Conservation (phyloP, 2,113 vertebrate genomes). For the Perca flavescens region DNA sequence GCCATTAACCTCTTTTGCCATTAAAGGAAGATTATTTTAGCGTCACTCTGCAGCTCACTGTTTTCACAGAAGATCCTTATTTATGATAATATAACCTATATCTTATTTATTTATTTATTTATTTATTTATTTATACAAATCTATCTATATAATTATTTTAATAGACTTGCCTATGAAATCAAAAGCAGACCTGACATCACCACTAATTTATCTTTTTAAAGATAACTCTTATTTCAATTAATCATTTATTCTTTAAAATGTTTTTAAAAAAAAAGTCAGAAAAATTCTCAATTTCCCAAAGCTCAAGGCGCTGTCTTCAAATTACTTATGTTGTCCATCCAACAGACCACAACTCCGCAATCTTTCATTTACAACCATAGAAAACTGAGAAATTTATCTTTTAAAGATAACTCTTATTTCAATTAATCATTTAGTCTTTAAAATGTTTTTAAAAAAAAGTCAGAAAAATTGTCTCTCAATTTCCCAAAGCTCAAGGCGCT, state of each 20-base stretch:
- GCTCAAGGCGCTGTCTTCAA: not conserved
- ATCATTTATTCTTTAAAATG: not conserved
- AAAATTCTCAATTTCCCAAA: not conserved
- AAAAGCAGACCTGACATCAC: not conserved
- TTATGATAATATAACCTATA: too few species aligned
- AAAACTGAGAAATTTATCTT: not conserved
- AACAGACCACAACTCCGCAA: not conserved
- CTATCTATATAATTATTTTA: not conserved
- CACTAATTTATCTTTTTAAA: too few species aligned
- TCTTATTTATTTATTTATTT: too few species aligned
- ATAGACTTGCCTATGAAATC: not conserved
- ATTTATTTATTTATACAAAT: too few species aligned
- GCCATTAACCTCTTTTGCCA: not conserved
- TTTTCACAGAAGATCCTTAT: not conserved
- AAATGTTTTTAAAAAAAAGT: not conserved
- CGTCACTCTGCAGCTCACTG: not conserved
- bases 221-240: not conserved
- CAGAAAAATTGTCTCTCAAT: not conserved
- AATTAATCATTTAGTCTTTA: not conserved
- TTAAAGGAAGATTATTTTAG: slow-evolving; percentile 2
- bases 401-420: not conserved
- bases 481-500: not conserved
- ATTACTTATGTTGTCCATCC: not conserved
- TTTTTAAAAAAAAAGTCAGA: not conserved
- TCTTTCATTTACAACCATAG: not conserved